Conservation (phyloP, 1,140 invertebrate genomes). For the Streblospio benedicti region DNA sequence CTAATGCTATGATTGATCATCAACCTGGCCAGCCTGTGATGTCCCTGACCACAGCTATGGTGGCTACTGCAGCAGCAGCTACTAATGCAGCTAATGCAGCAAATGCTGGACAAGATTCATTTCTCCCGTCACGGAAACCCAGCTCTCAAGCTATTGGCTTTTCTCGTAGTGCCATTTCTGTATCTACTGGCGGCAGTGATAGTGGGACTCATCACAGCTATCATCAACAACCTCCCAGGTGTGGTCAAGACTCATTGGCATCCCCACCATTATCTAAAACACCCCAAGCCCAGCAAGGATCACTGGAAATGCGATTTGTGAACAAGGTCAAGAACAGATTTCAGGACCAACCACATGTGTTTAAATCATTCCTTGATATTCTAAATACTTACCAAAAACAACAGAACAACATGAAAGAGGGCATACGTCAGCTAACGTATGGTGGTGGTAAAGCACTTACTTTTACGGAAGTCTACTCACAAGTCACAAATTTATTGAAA, state of each 20-base stretch:
- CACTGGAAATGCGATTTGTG: slow-evolving; percentile 98
- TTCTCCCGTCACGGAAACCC: neutral
- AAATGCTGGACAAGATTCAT: neutral
- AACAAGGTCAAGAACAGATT: slow-evolving; percentile 99
- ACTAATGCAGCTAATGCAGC: too few species aligned
- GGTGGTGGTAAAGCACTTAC: slow-evolving; percentile 59
- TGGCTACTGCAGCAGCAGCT: too few species aligned
- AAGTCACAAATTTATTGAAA: slow-evolving; percentile 93
- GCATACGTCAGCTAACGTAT: slow-evolving; percentile 30
- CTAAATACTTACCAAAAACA: slow-evolving; percentile 97
- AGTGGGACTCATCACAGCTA: too few species aligned
- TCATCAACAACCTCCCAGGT: too few species aligned
- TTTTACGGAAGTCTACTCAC: slow-evolving; percentile 81
- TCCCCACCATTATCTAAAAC: too few species aligned
- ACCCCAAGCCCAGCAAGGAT: too few species aligned
- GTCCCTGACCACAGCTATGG: slow-evolving; percentile 21
- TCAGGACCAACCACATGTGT: slow-evolving; percentile 92
- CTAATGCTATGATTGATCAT: slow-evolving; percentile 64
- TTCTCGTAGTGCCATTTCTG: too few species aligned
- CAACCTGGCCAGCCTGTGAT: slow-evolving; percentile 45
- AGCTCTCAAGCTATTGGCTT: too few species aligned
- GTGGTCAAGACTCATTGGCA: too few species aligned
- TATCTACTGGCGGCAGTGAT: too few species aligned
- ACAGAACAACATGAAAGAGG: slow-evolving; percentile 76
- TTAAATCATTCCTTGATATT: slow-evolving; percentile 95